Evolutionary conservation across 1,140 invertebrate genomes (phyloP).

Genomic region (Eubasilissa regina): DNA sequence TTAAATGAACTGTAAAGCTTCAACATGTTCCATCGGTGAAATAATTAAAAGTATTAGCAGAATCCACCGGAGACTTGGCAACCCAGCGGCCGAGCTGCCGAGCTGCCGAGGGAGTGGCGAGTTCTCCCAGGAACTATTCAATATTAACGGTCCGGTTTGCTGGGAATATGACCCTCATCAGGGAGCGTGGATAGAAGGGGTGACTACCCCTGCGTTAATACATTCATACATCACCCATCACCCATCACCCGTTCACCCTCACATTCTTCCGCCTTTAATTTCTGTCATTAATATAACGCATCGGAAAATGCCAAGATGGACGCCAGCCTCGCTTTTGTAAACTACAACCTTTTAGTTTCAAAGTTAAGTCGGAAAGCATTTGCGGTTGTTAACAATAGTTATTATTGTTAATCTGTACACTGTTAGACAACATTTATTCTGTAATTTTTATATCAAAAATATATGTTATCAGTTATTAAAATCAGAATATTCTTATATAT

Average conservation of each 20-base stretch:
- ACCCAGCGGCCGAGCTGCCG: slow-evolving; percentile 7
- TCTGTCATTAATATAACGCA: slow-evolving; percentile 25
- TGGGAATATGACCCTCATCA: slow-evolving; percentile 40
- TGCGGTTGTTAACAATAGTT: no score
- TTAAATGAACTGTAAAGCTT: no score
- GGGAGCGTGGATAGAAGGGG: background rate
- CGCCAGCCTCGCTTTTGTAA: background rate
- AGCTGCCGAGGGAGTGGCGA: background rate
- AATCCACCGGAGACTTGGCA: background rate
- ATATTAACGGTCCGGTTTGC: slow-evolving; percentile 51
- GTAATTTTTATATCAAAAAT: no score
- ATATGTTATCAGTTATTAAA: no score
- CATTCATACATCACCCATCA: slow-evolving; percentile 26
- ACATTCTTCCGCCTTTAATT: slow-evolving; percentile 5
- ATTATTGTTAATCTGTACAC: no score
- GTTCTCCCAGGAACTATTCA: slow-evolving; percentile 48
- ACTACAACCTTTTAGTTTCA: no score
- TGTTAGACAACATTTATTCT: no score
- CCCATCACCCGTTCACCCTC: background rate
- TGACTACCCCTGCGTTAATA: slow-evolving; percentile 29
- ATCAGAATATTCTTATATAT: no score
- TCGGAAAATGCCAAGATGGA: background rate
- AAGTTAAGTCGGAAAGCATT: no score
- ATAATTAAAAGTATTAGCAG: no score
- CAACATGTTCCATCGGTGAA: no score